phyloP scores from a whole-genome alignment of 1,140 invertebrate genomes.

The Bombus impatiens region DNA sequence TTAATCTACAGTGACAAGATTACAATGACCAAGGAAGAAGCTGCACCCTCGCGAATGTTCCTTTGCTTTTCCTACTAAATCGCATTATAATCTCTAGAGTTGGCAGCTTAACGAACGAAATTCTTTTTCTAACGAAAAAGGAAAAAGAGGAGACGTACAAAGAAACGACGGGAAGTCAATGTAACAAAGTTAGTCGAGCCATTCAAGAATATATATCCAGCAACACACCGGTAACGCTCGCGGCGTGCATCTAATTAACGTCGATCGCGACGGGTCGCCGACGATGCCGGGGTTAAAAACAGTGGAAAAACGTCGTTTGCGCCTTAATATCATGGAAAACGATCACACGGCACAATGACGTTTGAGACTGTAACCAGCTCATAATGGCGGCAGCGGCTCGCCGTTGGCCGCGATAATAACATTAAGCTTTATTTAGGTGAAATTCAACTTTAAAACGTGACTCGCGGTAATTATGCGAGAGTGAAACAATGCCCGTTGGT shows the following conservation, averaged over 20 bases:
- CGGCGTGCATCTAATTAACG: constrained; percentile 50
- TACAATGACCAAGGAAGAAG: neutral
- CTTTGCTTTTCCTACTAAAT: neutral
- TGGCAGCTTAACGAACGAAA: neutral
- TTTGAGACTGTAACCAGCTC: constrained; percentile 76
- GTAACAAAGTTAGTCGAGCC: neutral
- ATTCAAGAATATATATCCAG: neutral
- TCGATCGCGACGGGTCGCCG: constrained; percentile 22
- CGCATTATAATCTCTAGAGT: neutral
- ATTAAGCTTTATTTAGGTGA: constrained; percentile 82
- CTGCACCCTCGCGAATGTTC: neutral
- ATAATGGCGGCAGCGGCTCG: constrained; percentile 73
- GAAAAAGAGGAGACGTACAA: neutral
- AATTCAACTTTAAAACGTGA: constrained; percentile 82
- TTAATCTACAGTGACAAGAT: no score
- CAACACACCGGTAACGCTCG: neutral
- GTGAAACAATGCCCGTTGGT: constrained; percentile 79
- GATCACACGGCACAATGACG: constrained; percentile 76
- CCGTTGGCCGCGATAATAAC: constrained; percentile 77
- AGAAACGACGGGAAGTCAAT: neutral
- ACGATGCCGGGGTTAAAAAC: constrained; percentile 44
- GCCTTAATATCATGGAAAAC: constrained; percentile 76
- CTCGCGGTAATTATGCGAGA: constrained; percentile 82
- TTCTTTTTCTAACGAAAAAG: neutral
- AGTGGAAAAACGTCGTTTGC: constrained; percentile 72